Percentiles rank a stretch among this genome's conserved stretches.
phyloP scores from a whole-genome alignment of 2,113 vertebrate genomes.

The Melanocharis versteri region DNA sequence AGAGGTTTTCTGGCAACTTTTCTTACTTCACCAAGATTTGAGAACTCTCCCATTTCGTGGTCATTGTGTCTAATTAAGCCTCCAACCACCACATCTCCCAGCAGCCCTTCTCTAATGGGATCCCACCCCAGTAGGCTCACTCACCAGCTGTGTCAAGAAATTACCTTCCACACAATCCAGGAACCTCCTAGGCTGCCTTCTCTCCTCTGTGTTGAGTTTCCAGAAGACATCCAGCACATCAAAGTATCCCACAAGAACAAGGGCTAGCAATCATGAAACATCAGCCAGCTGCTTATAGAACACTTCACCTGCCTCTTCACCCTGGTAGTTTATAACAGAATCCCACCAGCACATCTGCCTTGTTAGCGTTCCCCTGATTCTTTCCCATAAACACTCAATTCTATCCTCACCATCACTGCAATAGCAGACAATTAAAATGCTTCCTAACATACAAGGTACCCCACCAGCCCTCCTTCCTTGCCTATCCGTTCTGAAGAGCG shows the following conservation, averaged over 20 bases:
- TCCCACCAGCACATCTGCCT: background rate
- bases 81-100: background rate
- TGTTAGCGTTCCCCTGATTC: background rate
- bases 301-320: background rate
- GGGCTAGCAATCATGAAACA: background rate
- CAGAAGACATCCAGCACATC: background rate
- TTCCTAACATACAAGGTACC: background rate
- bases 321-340: background rate
- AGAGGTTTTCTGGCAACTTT: background rate
- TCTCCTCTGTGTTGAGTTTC: background rate
- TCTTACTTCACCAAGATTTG: background rate
- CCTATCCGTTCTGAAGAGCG: background rate
- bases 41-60: background rate
- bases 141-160: background rate
- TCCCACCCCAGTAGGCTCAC: fast-evolving
- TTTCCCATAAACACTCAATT: background rate
- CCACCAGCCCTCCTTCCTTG: background rate
- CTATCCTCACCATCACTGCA: background rate
- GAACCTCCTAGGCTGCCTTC: background rate
- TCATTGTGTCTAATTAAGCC: background rate
- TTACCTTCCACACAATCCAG: background rate
- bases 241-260: background rate
- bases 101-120: background rate
- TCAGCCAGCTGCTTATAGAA: background rate
- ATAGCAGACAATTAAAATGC: background rate